Evolutionary conservation across 2,888 invertebrate species (phyloP).

Genomic region (Enchytraeus crypticus): DNA sequence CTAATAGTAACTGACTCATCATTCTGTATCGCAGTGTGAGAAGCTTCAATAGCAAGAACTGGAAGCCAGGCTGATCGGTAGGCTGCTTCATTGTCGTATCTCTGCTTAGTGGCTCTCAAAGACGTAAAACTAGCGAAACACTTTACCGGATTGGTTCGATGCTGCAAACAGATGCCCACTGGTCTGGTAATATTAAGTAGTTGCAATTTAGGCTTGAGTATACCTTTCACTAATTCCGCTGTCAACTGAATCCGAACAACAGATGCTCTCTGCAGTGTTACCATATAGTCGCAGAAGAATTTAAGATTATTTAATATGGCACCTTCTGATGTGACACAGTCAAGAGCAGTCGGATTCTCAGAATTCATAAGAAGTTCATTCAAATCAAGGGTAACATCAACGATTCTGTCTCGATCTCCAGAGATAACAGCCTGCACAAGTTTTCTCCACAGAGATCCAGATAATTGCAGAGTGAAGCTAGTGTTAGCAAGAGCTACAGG

Average conservation of each 20-base stretch:
- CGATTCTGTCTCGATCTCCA: background rate
- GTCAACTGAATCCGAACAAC: conserved; percentile 35
- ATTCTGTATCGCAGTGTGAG: conserved; percentile 28
- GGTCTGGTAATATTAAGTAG: conserved; percentile 34
- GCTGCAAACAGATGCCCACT: conserved; percentile 40
- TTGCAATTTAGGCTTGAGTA: conserved; percentile 36
- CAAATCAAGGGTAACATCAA: conserved; percentile 16
- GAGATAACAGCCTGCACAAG: conserved; percentile 12
- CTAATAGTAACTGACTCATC: conserved; percentile 33
- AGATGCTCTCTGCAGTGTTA: conserved; percentile 23
- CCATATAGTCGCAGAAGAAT: conserved; percentile 23
- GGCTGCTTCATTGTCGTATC: conserved; percentile 28
- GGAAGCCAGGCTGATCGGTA: conserved; percentile 36
- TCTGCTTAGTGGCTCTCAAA: conserved; percentile 19
- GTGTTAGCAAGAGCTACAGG: background rate
- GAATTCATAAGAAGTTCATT: conserved; percentile 4
- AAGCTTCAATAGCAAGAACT: conserved; percentile 37
- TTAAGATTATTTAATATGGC: conserved; percentile 2
- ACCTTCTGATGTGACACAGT: conserved; percentile 27
- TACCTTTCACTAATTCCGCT: conserved; percentile 27
- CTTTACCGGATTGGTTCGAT: conserved; percentile 25
- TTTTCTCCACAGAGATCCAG: background rate
- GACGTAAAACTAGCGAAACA: conserved; percentile 29
- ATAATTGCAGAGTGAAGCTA: background rate
- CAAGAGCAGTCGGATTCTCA: background rate